These are phyloP conservation scores for Phengaris arion DNA, from an alignment of 2,888 invertebrate species.

Conservation along the genomic window DNA sequence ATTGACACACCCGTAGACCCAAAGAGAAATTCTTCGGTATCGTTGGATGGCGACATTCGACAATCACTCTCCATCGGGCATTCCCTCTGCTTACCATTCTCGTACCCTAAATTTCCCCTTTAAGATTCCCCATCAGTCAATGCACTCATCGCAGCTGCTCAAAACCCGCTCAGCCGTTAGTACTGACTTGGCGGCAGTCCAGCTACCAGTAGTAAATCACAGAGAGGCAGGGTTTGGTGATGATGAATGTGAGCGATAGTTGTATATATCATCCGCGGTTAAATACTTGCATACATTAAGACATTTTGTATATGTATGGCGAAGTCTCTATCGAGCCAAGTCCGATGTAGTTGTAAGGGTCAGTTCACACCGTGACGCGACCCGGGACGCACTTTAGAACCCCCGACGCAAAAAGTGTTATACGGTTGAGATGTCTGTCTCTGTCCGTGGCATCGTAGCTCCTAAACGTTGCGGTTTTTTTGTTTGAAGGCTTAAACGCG, in stretches of 20 bases:
- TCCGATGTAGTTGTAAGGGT: neutral
- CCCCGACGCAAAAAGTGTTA: no score
- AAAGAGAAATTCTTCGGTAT: no score
- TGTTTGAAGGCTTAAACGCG: no score
- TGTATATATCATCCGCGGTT: conserved; percentile 30
- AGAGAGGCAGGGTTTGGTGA: neutral
- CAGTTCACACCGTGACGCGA: no score
- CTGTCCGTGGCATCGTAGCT: no score
- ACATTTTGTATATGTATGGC: neutral
- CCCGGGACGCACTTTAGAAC: no score
- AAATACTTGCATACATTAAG: conserved; percentile 11
- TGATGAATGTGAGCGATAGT: conserved; percentile 31
- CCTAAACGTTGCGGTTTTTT: no score
- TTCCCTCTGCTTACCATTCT: neutral
- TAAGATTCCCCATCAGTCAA: neutral
- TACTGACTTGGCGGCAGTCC: neutral
- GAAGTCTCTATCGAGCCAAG: neutral
- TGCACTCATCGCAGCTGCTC: neutral
- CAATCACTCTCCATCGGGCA: neutral
- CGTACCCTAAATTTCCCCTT: no score
- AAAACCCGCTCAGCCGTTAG: neutral
- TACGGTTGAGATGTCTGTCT: no score
- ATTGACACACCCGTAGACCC: no score
- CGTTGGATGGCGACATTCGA: no score
- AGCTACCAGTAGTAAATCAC: neutral